Conservation (phyloP, 35 echinoderm and acorn worm genomes). For the Lytechinus variegatus region DNA sequence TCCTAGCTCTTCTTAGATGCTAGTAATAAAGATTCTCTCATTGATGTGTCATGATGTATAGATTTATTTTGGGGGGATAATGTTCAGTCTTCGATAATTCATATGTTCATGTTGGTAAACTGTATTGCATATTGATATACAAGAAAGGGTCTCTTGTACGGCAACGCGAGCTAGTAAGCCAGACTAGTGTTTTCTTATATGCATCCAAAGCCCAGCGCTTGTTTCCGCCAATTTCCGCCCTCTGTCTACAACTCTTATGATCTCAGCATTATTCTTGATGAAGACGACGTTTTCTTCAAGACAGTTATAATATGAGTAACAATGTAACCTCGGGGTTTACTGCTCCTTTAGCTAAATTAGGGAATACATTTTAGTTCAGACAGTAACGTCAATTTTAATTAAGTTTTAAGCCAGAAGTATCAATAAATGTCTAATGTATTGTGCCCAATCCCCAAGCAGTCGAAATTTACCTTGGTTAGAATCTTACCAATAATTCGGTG, state of each 20-base stretch:
- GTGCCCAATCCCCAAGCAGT: too few relatives aligned
- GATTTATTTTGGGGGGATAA: too few relatives aligned
- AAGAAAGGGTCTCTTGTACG: too few relatives aligned
- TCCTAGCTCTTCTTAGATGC: too few relatives aligned
- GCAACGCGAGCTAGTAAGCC: background rate
- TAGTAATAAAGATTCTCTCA: too few relatives aligned
- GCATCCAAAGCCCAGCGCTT: slow-evolving; percentile 21
- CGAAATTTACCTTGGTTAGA: too few relatives aligned
- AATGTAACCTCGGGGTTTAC: background rate
- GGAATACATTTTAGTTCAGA: too few relatives aligned
- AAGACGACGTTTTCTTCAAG: background rate
- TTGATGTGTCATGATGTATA: too few relatives aligned
- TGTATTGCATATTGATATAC: background rate
- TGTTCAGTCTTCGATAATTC: background rate
- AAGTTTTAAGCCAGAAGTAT: too few relatives aligned
- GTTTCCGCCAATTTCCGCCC: background rate
- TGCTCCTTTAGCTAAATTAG: background rate
- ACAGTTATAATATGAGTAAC: background rate
- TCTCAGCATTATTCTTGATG: background rate
- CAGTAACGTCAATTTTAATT: too few relatives aligned
- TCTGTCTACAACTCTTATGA: slow-evolving; percentile 1
- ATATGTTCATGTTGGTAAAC: background rate
- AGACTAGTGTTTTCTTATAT: background rate
- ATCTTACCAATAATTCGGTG: too few relatives aligned
- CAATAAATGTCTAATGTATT: too few relatives aligned